Percentiles rank a stretch among this genome's conserved stretches.
Conservation (phyloP, 2,888 invertebrate genomes). For the Pandemis corylana region DNA sequence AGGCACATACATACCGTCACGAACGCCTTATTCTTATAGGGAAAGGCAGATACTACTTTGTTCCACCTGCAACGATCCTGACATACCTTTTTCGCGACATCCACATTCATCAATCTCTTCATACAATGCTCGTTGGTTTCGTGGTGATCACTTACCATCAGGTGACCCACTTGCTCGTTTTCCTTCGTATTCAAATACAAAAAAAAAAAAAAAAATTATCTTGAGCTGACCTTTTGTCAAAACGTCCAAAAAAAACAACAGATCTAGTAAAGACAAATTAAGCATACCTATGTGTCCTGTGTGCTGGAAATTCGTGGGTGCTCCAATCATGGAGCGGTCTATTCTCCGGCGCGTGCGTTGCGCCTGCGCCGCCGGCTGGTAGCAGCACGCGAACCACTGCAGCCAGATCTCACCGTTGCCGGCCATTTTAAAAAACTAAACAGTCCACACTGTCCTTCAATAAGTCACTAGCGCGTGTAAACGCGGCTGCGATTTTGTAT, state of each 20-base stretch:
- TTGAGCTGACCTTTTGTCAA: no score
- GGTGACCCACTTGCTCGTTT: no score
- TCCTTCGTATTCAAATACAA: no score
- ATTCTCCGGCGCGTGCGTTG: constrained; percentile 90
- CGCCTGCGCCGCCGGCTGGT: constrained; percentile 91
- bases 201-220: no score
- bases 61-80: no score
- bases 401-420: constrained; percentile 94
- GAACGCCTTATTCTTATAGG: no score
- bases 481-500: constrained; percentile 49
- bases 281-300: constrained; percentile 88
- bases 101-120: no score
- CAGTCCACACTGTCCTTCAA: constrained; percentile 59
- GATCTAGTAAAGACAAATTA: background rate
- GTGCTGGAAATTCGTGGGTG: constrained; percentile 98
- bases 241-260: background rate
- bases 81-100: no score
- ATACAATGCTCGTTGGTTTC: no score
- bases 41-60: no score
- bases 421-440: constrained; percentile 81
- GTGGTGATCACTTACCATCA: no score
- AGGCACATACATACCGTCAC: no score
- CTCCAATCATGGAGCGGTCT: constrained; percentile 97
- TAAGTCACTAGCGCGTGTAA: constrained; percentile 48
- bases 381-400: constrained; percentile 96